phyloP scores from a whole-genome alignment of 2,113 vertebrate species.

The Muntiacus reevesi region DNA sequence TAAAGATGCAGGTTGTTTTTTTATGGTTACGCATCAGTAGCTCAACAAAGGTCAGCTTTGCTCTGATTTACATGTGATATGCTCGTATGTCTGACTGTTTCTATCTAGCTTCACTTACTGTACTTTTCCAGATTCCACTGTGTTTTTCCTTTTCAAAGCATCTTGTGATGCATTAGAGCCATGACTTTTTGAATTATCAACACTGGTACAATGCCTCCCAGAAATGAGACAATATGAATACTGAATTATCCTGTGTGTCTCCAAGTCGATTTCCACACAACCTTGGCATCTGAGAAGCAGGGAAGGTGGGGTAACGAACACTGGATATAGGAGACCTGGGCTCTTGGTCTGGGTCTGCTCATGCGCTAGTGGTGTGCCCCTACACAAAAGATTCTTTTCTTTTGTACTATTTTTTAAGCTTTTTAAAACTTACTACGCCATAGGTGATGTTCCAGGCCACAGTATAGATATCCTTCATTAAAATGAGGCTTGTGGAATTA shows the following conservation, averaged over 20 bases:
- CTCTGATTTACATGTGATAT: background rate
- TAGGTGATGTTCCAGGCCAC: background rate
- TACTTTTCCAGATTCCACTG: background rate
- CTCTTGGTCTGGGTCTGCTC: background rate
- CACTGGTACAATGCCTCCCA: background rate
- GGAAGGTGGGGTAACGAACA: no score
- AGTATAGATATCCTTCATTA: background rate
- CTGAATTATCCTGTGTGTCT: background rate
- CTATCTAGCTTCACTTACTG: background rate
- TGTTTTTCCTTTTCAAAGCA: background rate
- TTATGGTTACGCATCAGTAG: background rate
- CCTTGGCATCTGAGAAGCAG: background rate
- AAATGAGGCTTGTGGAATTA: background rate
- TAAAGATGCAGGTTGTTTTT: background rate
- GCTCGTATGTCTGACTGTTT: background rate
- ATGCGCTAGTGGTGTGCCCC: fast-evolving
- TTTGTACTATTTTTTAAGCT: background rate
- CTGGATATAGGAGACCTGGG: fast-evolving
- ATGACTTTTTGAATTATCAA: background rate
- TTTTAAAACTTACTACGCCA: background rate
- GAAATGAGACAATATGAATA: background rate
- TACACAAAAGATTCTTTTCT: background rate
- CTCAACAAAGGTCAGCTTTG: conserved; percentile 27
- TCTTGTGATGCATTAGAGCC: background rate
- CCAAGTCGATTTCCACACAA: background rate